Base-by-base conservation (phyloP, 53 echinoderm and acorn worm genomes). In the Antedon mediterranea region DNA sequence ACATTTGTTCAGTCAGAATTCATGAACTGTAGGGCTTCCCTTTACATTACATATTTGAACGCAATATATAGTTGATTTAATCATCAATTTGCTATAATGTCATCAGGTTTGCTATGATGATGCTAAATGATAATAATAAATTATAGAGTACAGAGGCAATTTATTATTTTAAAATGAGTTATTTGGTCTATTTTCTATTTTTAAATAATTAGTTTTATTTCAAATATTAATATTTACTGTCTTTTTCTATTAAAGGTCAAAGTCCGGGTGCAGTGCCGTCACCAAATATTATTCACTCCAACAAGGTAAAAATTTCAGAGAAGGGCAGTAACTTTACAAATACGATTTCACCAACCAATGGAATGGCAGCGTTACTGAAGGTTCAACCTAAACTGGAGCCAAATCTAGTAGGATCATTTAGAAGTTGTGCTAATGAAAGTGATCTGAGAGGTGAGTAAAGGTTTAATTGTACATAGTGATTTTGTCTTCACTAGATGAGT, bases 251-350 rank as follows among this genome's bases (percentile, higher is more conserved):
- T 37, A 11, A 6, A 93, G 98, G 98, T 32, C 79, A 84, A 14
- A 98, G 98, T 76, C 98, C 98, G 0, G 84, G 88, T 57, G 23
- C 57, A 57, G 80, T 93, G 43, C 93, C 88, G 26, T 88, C 98
- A 6, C 91, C 83, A 29, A 97, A 80, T 80, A 78, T 97, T 77
- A 78, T 85, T 2, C 77, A 82, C n/a, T 80, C 73, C 72, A 78
- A 82, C 73, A 89, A 91, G 43, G 85, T 78, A 29, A 84, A 84
- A 42, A 82, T 86, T 43, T 79, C 84, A 31, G 85, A 88, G 73
- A 87, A 73, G 4, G 81, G 83, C 74, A 83, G 83, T 73, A 77
- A 71, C 71, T 89, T 89, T 73, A 79, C 81, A 13, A 74, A 82
- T 0, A 71, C 75, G 28, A 76, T 77, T 41, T 34, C 84, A n/a